phyloP scores from a whole-genome alignment of 23 tunicate species.

The Oikopleura dioica region DNA sequence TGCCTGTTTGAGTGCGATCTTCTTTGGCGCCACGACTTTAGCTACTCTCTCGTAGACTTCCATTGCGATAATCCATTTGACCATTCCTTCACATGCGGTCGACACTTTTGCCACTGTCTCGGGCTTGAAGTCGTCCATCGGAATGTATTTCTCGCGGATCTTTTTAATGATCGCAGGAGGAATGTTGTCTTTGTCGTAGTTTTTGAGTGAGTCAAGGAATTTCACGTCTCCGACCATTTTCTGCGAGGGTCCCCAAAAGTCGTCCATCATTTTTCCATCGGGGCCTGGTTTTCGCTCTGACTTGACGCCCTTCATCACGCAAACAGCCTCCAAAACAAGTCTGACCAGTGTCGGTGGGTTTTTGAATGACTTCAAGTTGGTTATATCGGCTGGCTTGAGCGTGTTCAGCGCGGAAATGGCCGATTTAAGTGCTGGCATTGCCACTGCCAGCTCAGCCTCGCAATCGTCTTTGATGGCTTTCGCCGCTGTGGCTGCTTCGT shows the following conservation, averaged over 20 bases:
- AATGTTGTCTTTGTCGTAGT: conserved; percentile 82
- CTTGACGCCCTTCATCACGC: conserved; percentile 83
- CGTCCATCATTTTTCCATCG: conserved; percentile 87
- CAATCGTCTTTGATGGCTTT: conserved; percentile 90
- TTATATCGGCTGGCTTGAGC: conserved; percentile 77
- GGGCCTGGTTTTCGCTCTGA: conserved; percentile 94
- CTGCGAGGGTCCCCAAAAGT: conserved; percentile 89
- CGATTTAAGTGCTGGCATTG: conserved; percentile 84
- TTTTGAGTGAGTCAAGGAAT: conserved; percentile 53
- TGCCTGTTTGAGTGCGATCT: conserved; percentile 65
- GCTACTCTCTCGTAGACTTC: conserved; percentile 86
- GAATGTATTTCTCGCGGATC: conserved; percentile 67
- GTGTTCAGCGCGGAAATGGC: conserved; percentile 74
- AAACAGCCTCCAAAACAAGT: conserved; percentile 69
- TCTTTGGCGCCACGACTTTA: conserved; percentile 84
- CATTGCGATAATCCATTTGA: conserved; percentile 94
- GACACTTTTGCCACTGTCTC: conserved; percentile 58
- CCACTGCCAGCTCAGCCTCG: conserved; percentile 79
- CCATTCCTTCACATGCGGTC: conserved; percentile 93
- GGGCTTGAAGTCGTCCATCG: conserved; percentile 64
- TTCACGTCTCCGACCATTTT: conserved; percentile 78
- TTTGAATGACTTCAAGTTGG: conserved; percentile 68
- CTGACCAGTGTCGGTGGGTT: conserved; percentile 71
- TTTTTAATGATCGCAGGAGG: conserved; percentile 51
- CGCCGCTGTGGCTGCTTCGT: conserved; percentile 66